Evolutionary conservation across 1,140 invertebrate species (phyloP).

Genomic region (Drosophila nigrodunni): DNA sequence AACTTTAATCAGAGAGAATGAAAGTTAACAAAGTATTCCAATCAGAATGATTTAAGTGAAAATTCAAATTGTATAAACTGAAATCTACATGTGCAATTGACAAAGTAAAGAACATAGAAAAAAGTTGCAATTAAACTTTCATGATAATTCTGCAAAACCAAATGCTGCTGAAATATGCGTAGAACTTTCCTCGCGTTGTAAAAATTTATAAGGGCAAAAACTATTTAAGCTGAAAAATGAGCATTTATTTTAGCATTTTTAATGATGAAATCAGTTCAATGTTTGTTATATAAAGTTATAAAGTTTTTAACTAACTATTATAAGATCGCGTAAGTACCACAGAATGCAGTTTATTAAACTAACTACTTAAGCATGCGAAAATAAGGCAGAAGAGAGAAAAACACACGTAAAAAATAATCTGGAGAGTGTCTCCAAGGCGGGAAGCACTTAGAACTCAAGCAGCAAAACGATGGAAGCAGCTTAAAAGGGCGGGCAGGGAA

Average conservation of each 20-base stretch:
- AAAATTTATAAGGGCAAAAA: slow-evolving; percentile 4
- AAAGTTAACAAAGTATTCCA: too few species aligned
- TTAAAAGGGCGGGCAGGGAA: slow-evolving; percentile 8
- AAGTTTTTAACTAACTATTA: slow-evolving; percentile 29
- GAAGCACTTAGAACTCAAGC: slow-evolving; percentile 57
- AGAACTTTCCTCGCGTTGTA: slow-evolving; percentile 16
- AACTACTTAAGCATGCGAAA: slow-evolving; percentile 78
- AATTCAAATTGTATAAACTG: background rate
- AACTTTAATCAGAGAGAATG: too few species aligned
- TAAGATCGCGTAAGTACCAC: background rate
- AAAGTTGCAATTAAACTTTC: slow-evolving; percentile 1
- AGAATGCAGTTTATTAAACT: slow-evolving; percentile 79
- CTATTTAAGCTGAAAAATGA: slow-evolving; percentile 12
- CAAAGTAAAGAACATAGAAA: background rate
- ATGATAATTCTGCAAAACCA: slow-evolving; percentile 6
- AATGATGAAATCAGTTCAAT: slow-evolving; percentile 32
- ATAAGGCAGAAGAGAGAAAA: slow-evolving; percentile 53
- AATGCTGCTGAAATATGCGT: slow-evolving; percentile 20
- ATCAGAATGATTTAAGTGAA: background rate
- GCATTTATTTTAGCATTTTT: slow-evolving; percentile 22
- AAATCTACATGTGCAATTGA: slow-evolving; percentile 16
- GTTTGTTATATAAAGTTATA: slow-evolving; percentile 1
- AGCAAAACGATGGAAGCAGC: slow-evolving; percentile 41
- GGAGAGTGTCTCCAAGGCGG: slow-evolving; percentile 47
- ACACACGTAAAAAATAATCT: slow-evolving; percentile 70